phyloP scores from a whole-genome alignment of 2,113 vertebrate species.

The Dasyprocta punctata region DNA sequence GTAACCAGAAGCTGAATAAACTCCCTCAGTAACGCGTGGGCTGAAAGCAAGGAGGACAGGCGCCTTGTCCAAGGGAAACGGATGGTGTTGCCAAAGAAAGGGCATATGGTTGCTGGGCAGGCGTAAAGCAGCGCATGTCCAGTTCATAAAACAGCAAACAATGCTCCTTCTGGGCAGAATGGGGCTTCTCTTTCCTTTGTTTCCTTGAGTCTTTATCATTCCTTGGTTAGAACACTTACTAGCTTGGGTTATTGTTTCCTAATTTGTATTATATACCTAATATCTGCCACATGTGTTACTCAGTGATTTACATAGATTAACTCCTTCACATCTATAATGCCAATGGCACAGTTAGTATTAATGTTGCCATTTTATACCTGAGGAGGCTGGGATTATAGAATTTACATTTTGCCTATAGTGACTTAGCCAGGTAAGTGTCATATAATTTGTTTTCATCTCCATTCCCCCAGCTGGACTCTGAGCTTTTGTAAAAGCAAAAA shows the following conservation, averaged over 20 bases:
- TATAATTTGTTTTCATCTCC: not conserved
- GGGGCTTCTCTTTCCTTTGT: not conserved
- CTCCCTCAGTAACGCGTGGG: not conserved
- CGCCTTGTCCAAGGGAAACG: not conserved
- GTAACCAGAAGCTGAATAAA: not conserved
- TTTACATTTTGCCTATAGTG: not conserved
- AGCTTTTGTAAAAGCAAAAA: not conserved
- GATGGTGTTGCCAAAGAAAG: not conserved
- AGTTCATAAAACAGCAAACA: not conserved
- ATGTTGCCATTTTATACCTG: not conserved
- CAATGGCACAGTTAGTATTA: not conserved
- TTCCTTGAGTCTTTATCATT: not conserved
- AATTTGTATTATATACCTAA: not conserved
- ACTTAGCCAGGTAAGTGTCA: not conserved
- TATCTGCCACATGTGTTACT: not conserved
- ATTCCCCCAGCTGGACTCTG: not conserved
- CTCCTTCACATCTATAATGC: not conserved
- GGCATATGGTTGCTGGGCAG: not conserved
- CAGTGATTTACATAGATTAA: too few relatives aligned
- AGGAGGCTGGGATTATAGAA: not conserved
- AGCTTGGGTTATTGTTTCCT: not conserved
- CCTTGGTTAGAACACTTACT: not conserved
- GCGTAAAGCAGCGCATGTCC: not conserved
- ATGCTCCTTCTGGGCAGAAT: not conserved
- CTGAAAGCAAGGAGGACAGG: rapidly evolving